Conservation (phyloP, 2,113 vertebrate genomes). For the Ceratotherium simum region DNA sequence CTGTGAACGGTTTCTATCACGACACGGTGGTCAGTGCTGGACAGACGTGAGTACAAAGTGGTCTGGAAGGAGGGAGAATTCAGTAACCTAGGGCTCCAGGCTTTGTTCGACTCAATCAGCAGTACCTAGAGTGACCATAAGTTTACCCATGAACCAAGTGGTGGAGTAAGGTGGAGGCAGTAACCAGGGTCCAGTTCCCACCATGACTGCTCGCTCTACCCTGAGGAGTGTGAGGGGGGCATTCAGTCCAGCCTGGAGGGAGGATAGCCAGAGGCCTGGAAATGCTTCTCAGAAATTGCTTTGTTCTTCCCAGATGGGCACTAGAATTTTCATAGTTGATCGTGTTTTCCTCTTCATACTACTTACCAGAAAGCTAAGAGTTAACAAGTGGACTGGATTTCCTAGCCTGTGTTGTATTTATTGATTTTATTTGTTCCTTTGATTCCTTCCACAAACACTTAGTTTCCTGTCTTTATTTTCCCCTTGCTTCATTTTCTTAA, state of each 20-base stretch:
- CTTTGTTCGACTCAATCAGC: not conserved
- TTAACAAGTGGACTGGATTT: not conserved
- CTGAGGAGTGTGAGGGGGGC: rapidly evolving
- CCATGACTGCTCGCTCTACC: rapidly evolving
- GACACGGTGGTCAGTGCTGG: not conserved
- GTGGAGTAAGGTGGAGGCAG: not conserved
- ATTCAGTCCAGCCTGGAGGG: not conserved
- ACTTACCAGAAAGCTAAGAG: not conserved
- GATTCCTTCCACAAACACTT: not conserved
- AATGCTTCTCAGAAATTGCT: not conserved
- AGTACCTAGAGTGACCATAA: not conserved
- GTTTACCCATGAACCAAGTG: not conserved
- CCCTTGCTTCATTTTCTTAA: slow-evolving; percentile 39
- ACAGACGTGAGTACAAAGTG: not conserved
- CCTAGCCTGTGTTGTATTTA: not conserved
- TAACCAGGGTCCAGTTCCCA: not conserved
- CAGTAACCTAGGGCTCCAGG: not conserved
- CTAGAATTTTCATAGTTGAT: not conserved
- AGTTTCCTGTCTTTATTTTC: not conserved
- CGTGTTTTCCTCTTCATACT: not conserved
- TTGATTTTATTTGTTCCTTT: not conserved
- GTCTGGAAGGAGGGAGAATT: not conserved
- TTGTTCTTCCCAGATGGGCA: not conserved
- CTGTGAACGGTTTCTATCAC: not conserved
- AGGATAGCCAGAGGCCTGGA: not conserved